These are phyloP conservation scores for Poecile montanus DNA, from an alignment of 2,797 vertebrate genomes.

Conservation along the genomic window DNA sequence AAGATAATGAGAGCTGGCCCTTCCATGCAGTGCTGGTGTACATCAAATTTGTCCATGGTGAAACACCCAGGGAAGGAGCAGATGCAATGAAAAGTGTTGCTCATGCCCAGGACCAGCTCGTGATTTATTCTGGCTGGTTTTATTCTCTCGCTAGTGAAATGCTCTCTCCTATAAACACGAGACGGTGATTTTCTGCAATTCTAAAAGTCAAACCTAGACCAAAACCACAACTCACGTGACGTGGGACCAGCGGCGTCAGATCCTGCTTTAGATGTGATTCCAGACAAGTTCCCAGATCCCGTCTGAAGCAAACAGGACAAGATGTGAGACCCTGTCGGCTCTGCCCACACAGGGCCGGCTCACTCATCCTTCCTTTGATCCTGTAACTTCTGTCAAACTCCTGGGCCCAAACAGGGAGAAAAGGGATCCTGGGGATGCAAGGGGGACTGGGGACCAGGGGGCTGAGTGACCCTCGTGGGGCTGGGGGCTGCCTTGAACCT, in stretches of 20 bases:
- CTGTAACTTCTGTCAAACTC: background rate
- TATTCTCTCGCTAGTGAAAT: background rate
- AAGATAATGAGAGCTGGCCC: background rate
- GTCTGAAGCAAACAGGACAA: background rate
- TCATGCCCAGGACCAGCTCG: background rate
- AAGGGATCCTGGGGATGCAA: background rate
- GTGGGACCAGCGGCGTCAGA: background rate
- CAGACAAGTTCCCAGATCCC: background rate
- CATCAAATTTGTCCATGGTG: rapidly evolving
- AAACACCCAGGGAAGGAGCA: background rate
- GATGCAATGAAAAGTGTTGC: background rate
- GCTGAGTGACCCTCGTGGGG: background rate
- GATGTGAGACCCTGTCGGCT: background rate
- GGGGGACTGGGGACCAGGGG: background rate
- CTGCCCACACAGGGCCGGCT: background rate
- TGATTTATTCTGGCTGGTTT: background rate
- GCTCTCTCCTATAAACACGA: background rate
- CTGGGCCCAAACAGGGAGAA: background rate
- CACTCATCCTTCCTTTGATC: background rate
- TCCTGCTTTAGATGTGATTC: background rate
- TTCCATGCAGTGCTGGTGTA: rapidly evolving
- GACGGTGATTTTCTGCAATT: constrained; percentile 18
- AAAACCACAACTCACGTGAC: constrained; percentile 14
- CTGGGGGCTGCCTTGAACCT: background rate
- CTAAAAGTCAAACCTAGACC: constrained; percentile 11